These are phyloP conservation scores for Taenioides sp. DNA, from an alignment of 2,797 vertebrate species.

Conservation along the genomic window DNA sequence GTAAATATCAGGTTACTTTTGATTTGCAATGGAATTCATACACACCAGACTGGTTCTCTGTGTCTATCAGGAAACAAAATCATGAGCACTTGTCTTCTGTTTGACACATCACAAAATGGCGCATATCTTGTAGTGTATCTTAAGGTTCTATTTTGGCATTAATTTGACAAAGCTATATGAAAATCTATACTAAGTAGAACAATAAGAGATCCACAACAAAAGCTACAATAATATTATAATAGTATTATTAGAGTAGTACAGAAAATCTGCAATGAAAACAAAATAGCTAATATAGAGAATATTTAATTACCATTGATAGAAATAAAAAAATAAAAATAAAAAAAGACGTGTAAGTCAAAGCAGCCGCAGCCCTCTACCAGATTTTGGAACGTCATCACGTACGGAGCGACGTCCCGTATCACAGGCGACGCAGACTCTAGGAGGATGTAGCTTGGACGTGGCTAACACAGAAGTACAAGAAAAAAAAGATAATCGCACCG, in stretches of 20 bases:
- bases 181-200: too few relatives aligned
- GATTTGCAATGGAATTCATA: neutral
- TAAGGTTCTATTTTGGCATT: too few relatives aligned
- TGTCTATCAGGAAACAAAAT: neutral
- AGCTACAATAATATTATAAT: too few relatives aligned
- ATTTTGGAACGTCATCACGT: conserved; percentile 51
- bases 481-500: conserved; percentile 39
- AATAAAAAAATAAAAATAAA: neutral
- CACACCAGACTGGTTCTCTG: neutral
- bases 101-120: neutral
- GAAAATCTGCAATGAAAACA: neutral
- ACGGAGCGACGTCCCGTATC: neutral
- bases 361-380: neutral
- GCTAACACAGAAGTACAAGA: conserved; percentile 51
- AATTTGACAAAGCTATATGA: too few relatives aligned
- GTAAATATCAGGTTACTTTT: neutral
- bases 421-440: conserved; percentile 43
- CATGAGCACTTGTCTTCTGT: neutral
- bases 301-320: neutral
- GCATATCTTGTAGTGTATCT: too few relatives aligned
- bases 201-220: neutral
- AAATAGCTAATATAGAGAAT: neutral
- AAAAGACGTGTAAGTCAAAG: too few relatives aligned
- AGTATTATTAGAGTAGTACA: neutral
- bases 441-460: conserved; percentile 72